Evolutionary conservation across 2,797 vertebrate species (phyloP).

Genomic region (Moxostoma hubbsi): DNA sequence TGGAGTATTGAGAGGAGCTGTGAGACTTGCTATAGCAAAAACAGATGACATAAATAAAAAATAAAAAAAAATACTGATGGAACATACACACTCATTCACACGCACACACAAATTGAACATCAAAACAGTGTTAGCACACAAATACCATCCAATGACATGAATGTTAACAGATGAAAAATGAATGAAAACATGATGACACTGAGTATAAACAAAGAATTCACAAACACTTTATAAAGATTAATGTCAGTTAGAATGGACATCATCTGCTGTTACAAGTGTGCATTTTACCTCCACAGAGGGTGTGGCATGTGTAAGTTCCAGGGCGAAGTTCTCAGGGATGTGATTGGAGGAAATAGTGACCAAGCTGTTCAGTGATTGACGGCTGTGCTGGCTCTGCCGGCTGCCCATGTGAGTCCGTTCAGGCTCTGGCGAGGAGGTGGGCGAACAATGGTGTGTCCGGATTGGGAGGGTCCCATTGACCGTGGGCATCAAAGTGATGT

Average conservation of each 20-base stretch:
- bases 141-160: slow-evolving; percentile 58
- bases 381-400: slow-evolving; percentile 93
- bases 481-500: slow-evolving; percentile 94
- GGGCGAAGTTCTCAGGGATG: slow-evolving; percentile 92
- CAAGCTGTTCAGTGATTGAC: slow-evolving; percentile 95
- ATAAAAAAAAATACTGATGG: slow-evolving; percentile 73
- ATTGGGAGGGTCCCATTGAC: slow-evolving; percentile 94
- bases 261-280: slow-evolving; percentile 15
- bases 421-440: slow-evolving; percentile 87
- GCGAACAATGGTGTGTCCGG: slow-evolving; percentile 90
- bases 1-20: slow-evolving; percentile 99
- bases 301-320: slow-evolving; percentile 93
- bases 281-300: slow-evolving; percentile 92
- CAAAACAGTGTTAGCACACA: slow-evolving; percentile 7
- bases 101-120: slow-evolving; percentile 19
- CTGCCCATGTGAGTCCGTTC: slow-evolving; percentile 92
- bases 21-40: slow-evolving; percentile 95
- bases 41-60: slow-evolving; percentile 69
- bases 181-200: background rate
- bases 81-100: slow-evolving; percentile 54
- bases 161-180: slow-evolving; percentile 56
- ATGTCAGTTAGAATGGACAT: slow-evolving; percentile 42
- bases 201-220: slow-evolving; percentile 36
- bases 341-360: slow-evolving; percentile 98
- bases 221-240: background rate